Evolutionary conservation across 2,888 invertebrate species (phyloP), one percentile per base, ranked within the genome.

Genomic region (Polydrusus cervinus): DNA sequence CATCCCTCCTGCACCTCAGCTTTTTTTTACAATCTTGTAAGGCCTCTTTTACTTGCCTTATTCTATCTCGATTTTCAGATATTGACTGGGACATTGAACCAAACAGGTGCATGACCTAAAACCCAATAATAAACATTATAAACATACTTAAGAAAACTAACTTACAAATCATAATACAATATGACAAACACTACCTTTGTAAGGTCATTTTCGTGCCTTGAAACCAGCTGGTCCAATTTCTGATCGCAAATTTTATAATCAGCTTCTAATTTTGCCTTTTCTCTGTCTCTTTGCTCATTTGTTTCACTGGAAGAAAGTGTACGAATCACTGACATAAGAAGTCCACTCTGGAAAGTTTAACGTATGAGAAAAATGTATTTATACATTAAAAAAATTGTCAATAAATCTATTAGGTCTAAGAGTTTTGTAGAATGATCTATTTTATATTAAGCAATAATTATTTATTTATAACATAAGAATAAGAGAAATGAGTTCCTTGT

Each of bases 291-390:
- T 85, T 98, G 96, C 85, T 97, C 97, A 85, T 95, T 95, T 5
- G 96, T 97, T 86, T 96, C 97, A 88, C 97, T 97, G 9, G 97
- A 95, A 30, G 97, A 97, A 74, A 99, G 88, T 0, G 97, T 97
- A 79, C 97, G 92, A 80, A 99, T 97, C 60, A 99, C 97, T 73
- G 97, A 96, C 93, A 98, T 98, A 80, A 99, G 89, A 72, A 95
- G 89, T 71, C 95, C 95, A 86, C 94, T 94, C 95, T 95, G 87
- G 55, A 83, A 83, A 75, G 34, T 76, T 49, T n/a, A 51, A n/a
- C n/a, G 0, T n/a, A 25, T 25, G 5, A 25, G 25, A 25, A 25
- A 45, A n/a, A 13, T n/a, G n/a, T 45, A 11, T 9, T 40, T 40
- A 40, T 8, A 40, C 40, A 11, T 40, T 1, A 40, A 40, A 11